These are phyloP conservation scores for Phymorhynchus buccinoides DNA, from an alignment of 1,140 invertebrate genomes.

Conservation along the genomic window DNA sequence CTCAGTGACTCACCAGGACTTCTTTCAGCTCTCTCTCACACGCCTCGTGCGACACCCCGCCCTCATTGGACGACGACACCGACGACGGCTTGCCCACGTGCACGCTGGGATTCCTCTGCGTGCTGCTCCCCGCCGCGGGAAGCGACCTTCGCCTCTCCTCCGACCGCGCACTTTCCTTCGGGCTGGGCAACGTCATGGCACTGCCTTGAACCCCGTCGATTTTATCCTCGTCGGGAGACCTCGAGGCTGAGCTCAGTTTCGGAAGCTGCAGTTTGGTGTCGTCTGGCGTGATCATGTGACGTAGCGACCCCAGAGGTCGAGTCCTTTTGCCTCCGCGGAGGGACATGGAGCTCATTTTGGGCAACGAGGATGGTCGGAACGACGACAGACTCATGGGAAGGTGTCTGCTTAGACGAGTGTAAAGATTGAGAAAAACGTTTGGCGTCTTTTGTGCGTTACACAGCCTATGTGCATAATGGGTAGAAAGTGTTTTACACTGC, in stretches of 20 bases:
- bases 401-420: background rate
- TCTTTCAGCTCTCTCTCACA: conserved; percentile 46
- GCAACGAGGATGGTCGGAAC: no score
- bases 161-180: conserved; percentile 13
- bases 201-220: conserved; percentile 55
- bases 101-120: background rate
- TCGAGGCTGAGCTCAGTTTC: conserved; percentile 7
- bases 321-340: conserved; percentile 34
- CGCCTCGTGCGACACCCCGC: conserved; percentile 36
- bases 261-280: conserved; percentile 34
- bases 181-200: conserved; percentile 52
- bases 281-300: conserved; percentile 20
- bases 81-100: background rate
- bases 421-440: background rate
- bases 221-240: conserved; percentile 22
- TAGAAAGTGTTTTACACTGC: background rate
- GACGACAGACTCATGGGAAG: background rate
- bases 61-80: background rate
- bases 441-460: background rate
- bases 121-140: background rate
- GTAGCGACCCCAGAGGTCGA: conserved; percentile 43
- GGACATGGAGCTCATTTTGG: conserved; percentile 25
- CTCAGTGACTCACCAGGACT: conserved; percentile 44
- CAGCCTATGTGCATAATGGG: background rate
- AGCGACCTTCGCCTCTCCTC: background rate